Evolutionary conservation across 2,888 invertebrate species (phyloP).

Genomic region (Rhogogaster chlorosoma): DNA sequence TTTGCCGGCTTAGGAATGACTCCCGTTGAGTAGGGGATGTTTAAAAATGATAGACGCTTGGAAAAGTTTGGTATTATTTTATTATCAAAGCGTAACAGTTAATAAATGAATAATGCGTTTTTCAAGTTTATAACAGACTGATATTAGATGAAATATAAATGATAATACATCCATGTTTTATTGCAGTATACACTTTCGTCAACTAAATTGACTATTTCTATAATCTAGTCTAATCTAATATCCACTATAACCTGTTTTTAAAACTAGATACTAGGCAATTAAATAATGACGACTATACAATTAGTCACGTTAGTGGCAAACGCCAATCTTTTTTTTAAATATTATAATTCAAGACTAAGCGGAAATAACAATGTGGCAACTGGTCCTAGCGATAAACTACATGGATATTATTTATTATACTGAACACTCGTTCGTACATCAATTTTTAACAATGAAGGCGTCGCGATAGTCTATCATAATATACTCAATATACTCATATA

Average conservation of each 20-base stretch:
- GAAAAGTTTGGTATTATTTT: slow-evolving; percentile 64
- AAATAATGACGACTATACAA: slow-evolving; percentile 13
- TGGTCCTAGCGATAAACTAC: slow-evolving; percentile 30
- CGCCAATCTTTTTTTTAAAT: not conserved
- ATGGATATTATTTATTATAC: slow-evolving; percentile 9
- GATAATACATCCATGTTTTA: slow-evolving; percentile 63
- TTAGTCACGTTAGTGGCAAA: not conserved
- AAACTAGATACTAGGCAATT: not conserved
- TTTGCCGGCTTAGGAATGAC: not conserved
- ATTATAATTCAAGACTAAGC: not conserved
- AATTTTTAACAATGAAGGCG: slow-evolving; percentile 36
- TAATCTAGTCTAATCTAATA: slow-evolving; percentile 52
- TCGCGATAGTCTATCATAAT: not conserved
- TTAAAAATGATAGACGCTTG: not conserved
- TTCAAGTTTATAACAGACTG: slow-evolving; percentile 62
- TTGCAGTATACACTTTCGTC: slow-evolving; percentile 66
- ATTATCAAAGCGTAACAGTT: slow-evolving; percentile 73
- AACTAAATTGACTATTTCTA: slow-evolving; percentile 62
- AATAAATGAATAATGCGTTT: slow-evolving; percentile 69
- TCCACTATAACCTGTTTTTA: slow-evolving; percentile 34
- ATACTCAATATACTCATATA: slow-evolving; percentile 5
- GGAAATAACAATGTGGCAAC: not conserved
- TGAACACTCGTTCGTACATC: slow-evolving; percentile 44
- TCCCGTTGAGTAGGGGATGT: not conserved
- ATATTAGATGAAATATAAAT: slow-evolving; percentile 60